Base-by-base conservation (phyloP, 2,797 vertebrate genomes). In the Acanthurus leucopareius region DNA sequence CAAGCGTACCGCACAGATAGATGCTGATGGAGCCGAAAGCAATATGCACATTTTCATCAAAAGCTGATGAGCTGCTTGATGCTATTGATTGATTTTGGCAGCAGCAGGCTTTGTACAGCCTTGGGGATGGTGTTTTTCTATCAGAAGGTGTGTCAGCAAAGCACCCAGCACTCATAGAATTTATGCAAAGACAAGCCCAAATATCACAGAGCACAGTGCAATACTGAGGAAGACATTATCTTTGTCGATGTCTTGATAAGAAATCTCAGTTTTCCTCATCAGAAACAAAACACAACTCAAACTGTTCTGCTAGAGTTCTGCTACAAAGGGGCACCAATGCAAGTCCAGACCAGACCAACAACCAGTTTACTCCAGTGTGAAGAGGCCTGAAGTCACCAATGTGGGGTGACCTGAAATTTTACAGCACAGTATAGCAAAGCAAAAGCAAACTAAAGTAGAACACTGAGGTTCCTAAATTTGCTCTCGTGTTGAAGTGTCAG, bases 1-100 rank as follows among this genome's bases (percentile, higher is more conserved):
- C 49, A 69, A 71, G 78, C 40, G 32, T 45, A 70, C 69, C 53
- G 61, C 72, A 56, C 52, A 66, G 22, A 69, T 54, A 45, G 62
- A 77, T 62, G 51, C 6, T 66, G 64, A 74, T 52, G 45, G 49
- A 9, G 44, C 65, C 69, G 60, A 73, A 60, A 69, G 60, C 64
- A 42, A 56, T 22, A 56, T 38, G 22, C 32, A 19, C 70, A 73
- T 72, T 78, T 81, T 73, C 72, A 81, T 79, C 75, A 79, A 58
- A 19, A 56, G 47, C 59, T 65, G 57, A 83, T 79, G 51, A 74
- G 40, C 57, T 67, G 69, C 61, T 79, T 52, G 48, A 70, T 69
- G 70, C 48, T 69, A 60, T 68, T 75, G 77, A 84, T 82, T 77
- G 73, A 52, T 68, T 79, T 56, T 73, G 72, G 58, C 67, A 78